phyloP scores from a whole-genome alignment of 2,113 vertebrate species.

The Toxotes chatareus region DNA sequence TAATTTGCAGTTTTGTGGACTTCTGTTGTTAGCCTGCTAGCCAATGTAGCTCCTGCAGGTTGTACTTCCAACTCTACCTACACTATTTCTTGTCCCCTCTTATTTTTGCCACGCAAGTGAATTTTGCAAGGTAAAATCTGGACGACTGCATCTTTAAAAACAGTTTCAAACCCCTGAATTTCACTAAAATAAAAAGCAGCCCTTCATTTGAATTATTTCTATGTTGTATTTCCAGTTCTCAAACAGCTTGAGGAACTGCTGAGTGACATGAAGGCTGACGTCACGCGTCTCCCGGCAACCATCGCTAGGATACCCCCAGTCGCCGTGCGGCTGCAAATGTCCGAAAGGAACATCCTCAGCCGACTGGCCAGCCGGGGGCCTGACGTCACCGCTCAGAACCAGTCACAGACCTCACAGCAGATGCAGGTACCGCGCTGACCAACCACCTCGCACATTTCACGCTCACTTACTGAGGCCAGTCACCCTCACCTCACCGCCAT shows the following conservation, averaged over 20 bases:
- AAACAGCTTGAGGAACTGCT: conserved; percentile 98
- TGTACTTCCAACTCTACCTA: neutral
- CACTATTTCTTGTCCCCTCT: neutral
- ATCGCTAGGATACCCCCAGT: conserved; percentile 97
- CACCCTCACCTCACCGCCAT: conserved; percentile 61
- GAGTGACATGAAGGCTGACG: conserved; percentile 99
- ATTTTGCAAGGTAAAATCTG: neutral
- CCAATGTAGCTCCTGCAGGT: neutral
- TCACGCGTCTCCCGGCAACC: conserved; percentile 95
- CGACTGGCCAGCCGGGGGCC: conserved; percentile 94
- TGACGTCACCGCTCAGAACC: conserved; percentile 82
- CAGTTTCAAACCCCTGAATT: neutral
- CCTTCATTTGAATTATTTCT: neutral
- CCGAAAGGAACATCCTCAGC: conserved; percentile 97
- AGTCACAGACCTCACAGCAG: conserved; percentile 80
- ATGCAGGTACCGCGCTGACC: conserved; percentile 89
- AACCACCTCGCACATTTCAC: conserved; percentile 7
- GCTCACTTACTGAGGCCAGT: conserved; percentile 47
- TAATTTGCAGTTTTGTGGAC: neutral
- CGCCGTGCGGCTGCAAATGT: conserved; percentile 97
- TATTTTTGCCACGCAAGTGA: neutral
- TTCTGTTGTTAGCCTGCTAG: neutral
- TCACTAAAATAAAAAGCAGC: neutral
- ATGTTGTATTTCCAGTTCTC: conserved; percentile 86
- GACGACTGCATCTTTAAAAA: neutral